Evolutionary conservation across 2,113 vertebrate species (phyloP), one percentile per base, ranked within the genome.

Genomic region (Pteruthius melanotis): DNA sequence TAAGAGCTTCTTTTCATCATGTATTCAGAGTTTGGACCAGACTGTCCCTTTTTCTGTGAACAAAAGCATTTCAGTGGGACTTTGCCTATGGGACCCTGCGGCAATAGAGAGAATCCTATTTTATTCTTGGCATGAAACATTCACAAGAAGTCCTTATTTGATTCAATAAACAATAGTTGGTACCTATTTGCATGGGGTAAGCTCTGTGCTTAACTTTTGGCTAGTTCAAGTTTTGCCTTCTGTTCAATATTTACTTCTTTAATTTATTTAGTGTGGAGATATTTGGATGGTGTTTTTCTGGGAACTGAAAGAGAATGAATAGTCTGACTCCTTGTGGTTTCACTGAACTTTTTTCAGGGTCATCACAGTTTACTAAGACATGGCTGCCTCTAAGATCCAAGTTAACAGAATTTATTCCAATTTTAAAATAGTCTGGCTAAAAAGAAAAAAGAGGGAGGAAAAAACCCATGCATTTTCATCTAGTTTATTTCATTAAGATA

Each of bases 321-420:
- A 83, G 30, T 89, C 72, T 91, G 64, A 81, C 56, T 94, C 76
- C 70, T 95, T 90, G 91, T 78, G 80, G 80, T 89, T 96, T 97
- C 64, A 56, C 0, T 86, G 68, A 94, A 81, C 76, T 89, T 89
- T 86, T 83, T 78, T 86, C 90, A 92, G 83, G 86, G 86, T 92
- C 90, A n/a, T 59, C 90, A 83, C 50, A 77, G 78, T 90, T 96
- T 93, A 66, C 60, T 54, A 33, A 70, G 52, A 50, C 30, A 59
- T 23, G 21, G 64, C 61, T 76, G 87, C n/a, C 65, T 82, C 11
- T 49, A 93, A 77, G 71, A 85, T 52, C 53, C 53, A 79, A 90
- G 50, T 69, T 77, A 80, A n/a, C 65, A 59, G 66, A 88, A 83
- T 83, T 80, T 49, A 77, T 90, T 93, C 63, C 24, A 52, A 20